phyloP scores from a whole-genome alignment of 2,797 vertebrate species.

The Philypnodon macrostomus region DNA sequence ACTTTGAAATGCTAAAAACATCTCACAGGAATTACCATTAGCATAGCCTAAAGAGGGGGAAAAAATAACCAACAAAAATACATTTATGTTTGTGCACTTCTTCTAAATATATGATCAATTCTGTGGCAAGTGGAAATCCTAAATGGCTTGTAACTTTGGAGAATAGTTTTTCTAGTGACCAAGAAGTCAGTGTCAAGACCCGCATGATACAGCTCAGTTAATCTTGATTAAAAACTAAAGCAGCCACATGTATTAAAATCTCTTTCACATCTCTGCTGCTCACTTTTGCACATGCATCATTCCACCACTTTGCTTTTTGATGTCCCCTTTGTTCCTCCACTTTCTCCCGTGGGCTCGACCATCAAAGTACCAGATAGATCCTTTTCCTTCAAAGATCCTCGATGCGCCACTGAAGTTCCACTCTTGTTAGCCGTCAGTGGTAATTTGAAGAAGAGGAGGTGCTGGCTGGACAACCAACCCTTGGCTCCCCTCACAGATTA shows the following conservation, averaged over 20 bases:
- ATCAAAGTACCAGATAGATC: constrained; percentile 23
- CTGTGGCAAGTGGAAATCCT: too few relatives aligned
- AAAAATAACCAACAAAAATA: too few relatives aligned
- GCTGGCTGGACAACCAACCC: constrained; percentile 49
- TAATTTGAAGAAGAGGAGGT: constrained; percentile 67
- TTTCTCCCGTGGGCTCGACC: not conserved
- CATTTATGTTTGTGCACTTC: too few relatives aligned
- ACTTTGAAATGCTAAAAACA: too few relatives aligned
- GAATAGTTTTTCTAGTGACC: too few relatives aligned
- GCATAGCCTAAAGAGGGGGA: too few relatives aligned
- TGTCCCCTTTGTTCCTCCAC: constrained; percentile 20
- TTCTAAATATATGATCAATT: too few relatives aligned
- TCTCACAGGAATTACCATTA: too few relatives aligned
- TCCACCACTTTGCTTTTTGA: constrained; percentile 18
- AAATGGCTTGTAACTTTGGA: too few relatives aligned
- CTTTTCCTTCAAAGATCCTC: constrained; percentile 38
- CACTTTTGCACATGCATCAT: constrained; percentile 6
- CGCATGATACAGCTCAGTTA: too few relatives aligned
- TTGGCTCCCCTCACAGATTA: constrained; percentile 37
- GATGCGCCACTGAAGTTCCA: constrained; percentile 25
- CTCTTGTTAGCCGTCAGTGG: constrained; percentile 46
- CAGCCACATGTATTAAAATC: constrained; percentile 25
- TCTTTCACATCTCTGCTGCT: constrained; percentile 5
- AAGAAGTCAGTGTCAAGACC: too few relatives aligned
- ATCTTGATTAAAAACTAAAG: constrained; percentile 38